Conservation (phyloP, 2,797 vertebrate genomes). For the Leptatherina wallacei region DNA sequence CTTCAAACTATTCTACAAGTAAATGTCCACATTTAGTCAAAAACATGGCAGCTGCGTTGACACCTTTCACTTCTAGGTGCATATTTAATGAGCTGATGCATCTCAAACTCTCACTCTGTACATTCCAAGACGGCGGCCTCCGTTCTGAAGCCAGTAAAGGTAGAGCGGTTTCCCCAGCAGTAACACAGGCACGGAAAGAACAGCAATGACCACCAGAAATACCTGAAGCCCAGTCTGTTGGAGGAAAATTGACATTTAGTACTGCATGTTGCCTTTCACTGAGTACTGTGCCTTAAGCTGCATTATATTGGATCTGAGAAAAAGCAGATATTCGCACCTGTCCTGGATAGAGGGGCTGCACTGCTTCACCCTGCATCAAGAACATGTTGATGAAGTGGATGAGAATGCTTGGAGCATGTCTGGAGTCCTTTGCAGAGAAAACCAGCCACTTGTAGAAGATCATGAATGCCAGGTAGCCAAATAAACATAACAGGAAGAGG, state of each 20-base stretch:
- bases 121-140: slow-evolving; percentile 82
- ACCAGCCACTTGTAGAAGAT: slow-evolving; percentile 95
- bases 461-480: slow-evolving; percentile 97
- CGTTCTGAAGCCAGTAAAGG: slow-evolving; percentile 91
- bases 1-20: not conserved
- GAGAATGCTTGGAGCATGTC: slow-evolving; percentile 91
- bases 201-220: slow-evolving; percentile 86
- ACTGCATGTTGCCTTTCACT: not conserved
- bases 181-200: slow-evolving; percentile 91
- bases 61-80: not conserved
- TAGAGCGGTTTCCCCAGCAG: slow-evolving; percentile 94
- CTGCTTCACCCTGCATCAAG: slow-evolving; percentile 83
- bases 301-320: not conserved
- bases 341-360: slow-evolving; percentile 83
- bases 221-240: slow-evolving; percentile 87
- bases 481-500: slow-evolving; percentile 93
- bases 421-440: slow-evolving; percentile 83
- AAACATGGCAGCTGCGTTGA: not conserved
- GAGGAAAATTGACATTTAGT: not conserved
- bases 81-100: not conserved
- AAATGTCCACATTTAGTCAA: not conserved
- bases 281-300: not conserved
- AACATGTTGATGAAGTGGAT: slow-evolving; percentile 99
- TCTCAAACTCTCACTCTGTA: slow-evolving; percentile 86
- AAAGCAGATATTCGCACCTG: slow-evolving; percentile 83